phyloP scores from a whole-genome alignment of 2,888 invertebrate genomes.

The Lasioglossum leucozonium region DNA sequence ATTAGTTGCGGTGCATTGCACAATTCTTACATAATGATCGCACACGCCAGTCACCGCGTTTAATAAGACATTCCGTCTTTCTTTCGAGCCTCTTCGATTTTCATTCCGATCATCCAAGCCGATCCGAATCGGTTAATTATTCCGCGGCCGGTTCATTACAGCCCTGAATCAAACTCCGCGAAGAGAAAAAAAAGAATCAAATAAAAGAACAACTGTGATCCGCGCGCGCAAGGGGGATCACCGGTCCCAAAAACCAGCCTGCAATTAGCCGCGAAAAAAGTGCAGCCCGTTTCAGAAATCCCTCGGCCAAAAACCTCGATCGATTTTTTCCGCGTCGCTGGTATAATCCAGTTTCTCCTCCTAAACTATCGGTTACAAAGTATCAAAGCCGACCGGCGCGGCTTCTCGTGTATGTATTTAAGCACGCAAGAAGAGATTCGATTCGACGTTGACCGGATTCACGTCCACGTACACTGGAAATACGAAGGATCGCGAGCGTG shows the following conservation, averaged over 20 bases:
- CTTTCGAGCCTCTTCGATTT: background rate
- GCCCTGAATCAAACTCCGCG: background rate
- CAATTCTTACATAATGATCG: slow-evolving; percentile 17
- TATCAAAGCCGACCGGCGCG: slow-evolving; percentile 38
- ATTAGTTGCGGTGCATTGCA: slow-evolving; percentile 15
- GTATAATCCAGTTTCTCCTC: slow-evolving; percentile 52
- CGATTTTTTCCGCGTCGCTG: slow-evolving; percentile 26
- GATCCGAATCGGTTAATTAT: slow-evolving; percentile 5
- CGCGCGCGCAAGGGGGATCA: background rate
- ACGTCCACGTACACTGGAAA: slow-evolving; percentile 21
- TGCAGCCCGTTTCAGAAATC: background rate
- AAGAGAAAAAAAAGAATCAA: background rate
- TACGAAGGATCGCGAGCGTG: background rate
- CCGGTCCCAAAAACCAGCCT: background rate
- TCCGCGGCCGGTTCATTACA: background rate
- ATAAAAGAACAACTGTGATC: background rate
- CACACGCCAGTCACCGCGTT: slow-evolving; percentile 1
- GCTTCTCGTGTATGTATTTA: slow-evolving; percentile 25
- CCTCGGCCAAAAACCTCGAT: slow-evolving; percentile 5
- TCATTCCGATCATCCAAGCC: slow-evolving; percentile 7
- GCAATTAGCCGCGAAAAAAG: slow-evolving; percentile 5
- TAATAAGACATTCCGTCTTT: background rate
- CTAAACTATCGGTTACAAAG: slow-evolving; percentile 68
- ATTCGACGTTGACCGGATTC: slow-evolving; percentile 35
- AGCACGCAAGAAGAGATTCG: slow-evolving; percentile 41